Evolutionary conservation across 2,797 vertebrate species (phyloP), one percentile per base, ranked within the genome.

Genomic region (Limnodromus scolopaceus): DNA sequence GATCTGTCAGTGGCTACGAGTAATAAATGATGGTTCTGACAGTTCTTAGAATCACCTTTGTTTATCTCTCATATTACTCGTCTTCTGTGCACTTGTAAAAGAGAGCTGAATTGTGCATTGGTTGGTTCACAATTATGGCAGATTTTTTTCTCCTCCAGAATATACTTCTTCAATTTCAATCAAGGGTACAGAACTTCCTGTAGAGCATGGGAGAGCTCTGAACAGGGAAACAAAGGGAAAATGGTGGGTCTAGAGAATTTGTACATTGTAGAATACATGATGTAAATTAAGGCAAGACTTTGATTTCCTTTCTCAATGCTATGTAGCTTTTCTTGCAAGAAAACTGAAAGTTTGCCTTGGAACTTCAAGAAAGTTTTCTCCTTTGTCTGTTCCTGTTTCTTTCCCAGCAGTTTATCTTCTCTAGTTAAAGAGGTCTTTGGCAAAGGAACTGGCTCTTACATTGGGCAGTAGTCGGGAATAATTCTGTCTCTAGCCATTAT

Each of bases 1-100:
- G 88, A 95, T 94, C 48, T 96, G 96, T 79, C 97, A 96, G 60
- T n/a, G 66, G 66, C 83, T 96, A 58, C 94, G 94, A 95, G 92
- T 76, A 84, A 80, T 1, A 72, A 66, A 46, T 93, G 85, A 90
- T 96, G 19, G 66, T 89, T 88, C 88, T 96, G 96, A 92, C 95
- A 95, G 86, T 75, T 97, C 94, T 84, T 63, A 83, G 84, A 76
- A 93, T 60, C 68, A 69, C 68, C 68, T 96, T 53, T 86, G 76
- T 71, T 95, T 92, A 89, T 95, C 80, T 92, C 45, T 66, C 48
- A 24, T 87, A 64, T 94, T 92, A 65, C 54, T 45, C 41, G 6
- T 6, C 34, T 61, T 76, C 63, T 85, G 8, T 86, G 16, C 58
- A 96, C 45, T 51, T 55, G 36, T 27, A 43, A 66, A 94, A 91